Conservation (phyloP, 2,797 vertebrate species). For the Lophius americanus region DNA sequence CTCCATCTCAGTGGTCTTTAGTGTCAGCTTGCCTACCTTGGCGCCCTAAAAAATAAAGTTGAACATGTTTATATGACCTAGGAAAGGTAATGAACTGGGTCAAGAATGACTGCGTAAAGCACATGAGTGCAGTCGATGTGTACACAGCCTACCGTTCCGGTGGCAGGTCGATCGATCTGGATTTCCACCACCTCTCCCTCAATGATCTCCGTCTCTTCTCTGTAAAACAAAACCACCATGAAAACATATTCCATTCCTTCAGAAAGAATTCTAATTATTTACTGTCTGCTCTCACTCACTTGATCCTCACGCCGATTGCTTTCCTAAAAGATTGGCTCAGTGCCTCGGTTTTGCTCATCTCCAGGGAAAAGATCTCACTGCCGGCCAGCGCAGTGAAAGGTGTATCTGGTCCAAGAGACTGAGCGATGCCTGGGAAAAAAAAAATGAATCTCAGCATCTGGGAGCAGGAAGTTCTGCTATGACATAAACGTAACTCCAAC, state of each 20-base stretch:
- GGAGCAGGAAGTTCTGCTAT: conserved; percentile 6
- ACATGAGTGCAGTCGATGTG: not conserved
- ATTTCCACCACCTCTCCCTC: conserved; percentile 98
- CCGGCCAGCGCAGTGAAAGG: conserved; percentile 92
- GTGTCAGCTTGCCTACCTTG: conserved; percentile 93
- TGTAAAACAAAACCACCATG: conserved; percentile 54
- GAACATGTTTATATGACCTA: not conserved
- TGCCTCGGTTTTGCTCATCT: conserved; percentile 96
- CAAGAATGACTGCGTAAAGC: not conserved
- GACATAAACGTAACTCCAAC: conserved; percentile 2
- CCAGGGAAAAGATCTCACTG: conserved; percentile 94
- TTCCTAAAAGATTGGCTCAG: conserved; percentile 93
- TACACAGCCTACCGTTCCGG: conserved; percentile 86
- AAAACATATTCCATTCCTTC: conserved; percentile 2
- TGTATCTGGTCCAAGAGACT: conserved; percentile 89
- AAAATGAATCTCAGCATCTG: not conserved
- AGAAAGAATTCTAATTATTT: not conserved
- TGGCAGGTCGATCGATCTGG: conserved; percentile 94
- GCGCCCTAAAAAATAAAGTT: conserved; percentile 79
- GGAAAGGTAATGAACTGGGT: too few species aligned
- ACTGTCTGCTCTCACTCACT: conserved; percentile 78
- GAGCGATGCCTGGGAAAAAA: conserved; percentile 86
- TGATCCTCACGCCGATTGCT: conserved; percentile 94
- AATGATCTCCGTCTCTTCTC: conserved; percentile 96
- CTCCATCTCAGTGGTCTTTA: conserved; percentile 97